phyloP scores from a whole-genome alignment of 2,888 invertebrate species.

The Capitulum mitella region DNA sequence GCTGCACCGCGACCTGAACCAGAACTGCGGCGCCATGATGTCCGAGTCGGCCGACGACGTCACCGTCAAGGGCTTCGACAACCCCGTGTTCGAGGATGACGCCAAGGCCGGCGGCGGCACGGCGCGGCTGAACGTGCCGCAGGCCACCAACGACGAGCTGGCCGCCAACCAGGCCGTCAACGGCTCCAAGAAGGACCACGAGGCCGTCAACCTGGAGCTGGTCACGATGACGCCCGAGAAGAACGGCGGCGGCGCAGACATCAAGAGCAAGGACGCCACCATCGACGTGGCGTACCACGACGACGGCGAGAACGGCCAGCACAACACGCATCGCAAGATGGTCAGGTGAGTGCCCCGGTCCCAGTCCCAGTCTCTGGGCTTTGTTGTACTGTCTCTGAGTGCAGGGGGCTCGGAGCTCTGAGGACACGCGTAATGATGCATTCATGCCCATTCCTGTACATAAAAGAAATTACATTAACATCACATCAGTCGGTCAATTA shows the following conservation, averaged over 20 bases:
- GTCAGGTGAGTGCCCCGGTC: background rate
- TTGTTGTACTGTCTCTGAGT: no score
- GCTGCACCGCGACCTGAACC: background rate
- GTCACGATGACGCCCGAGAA: constrained; percentile 10
- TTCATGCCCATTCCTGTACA: no score
- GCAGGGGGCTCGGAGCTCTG: no score
- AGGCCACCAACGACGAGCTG: background rate
- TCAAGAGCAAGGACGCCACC: constrained; percentile 4
- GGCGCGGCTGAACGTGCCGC: background rate
- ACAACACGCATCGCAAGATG: background rate
- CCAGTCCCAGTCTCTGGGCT: no score
- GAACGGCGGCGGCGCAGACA: constrained; percentile 9
- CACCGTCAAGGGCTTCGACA: constrained; percentile 24
- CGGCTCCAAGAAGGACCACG: constrained; percentile 13
- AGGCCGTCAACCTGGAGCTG: constrained; percentile 15
- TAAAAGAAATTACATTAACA: no score
- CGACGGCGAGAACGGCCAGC: background rate
- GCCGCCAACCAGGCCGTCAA: background rate
- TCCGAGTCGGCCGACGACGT: background rate
- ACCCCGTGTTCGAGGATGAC: constrained; percentile 15
- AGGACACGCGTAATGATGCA: no score
- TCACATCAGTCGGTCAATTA: no score
- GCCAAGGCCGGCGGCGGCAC: background rate
- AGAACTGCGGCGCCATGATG: constrained; percentile 11
- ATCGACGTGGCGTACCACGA: background rate